A percentile compares a stretch with the other conserved stretches of the same genome.
phyloP scores from a whole-genome alignment of 2,113 vertebrate species.

The Mesocricetus auratus region DNA sequence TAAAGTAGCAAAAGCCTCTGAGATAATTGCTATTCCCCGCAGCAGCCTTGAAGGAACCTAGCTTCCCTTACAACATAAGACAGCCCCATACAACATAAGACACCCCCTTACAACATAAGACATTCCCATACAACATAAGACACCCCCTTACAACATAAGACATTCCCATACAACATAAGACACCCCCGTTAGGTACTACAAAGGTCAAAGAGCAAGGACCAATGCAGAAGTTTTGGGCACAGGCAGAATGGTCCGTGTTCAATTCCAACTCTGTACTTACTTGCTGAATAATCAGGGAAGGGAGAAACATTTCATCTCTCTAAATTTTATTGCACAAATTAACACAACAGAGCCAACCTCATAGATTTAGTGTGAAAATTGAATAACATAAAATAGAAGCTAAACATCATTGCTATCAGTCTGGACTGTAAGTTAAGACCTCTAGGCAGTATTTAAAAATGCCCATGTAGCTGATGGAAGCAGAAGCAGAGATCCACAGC shows the following conservation, averaged over 20 bases:
- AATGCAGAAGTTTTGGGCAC: neutral
- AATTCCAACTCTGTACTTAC: neutral
- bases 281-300: neutral
- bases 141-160: neutral
- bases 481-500: too few species aligned
- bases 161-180: neutral
- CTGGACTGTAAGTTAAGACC: neutral
- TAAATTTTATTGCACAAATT: conserved; percentile 20
- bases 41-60: neutral
- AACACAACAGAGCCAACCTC: neutral
- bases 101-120: too few species aligned
- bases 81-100: neutral
- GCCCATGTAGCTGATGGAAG: too few species aligned
- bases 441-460: neutral
- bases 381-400: neutral
- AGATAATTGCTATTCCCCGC: conserved; percentile 10
- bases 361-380: neutral
- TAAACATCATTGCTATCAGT: neutral
- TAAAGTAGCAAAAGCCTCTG: conserved; percentile 31
- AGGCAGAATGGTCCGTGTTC: neutral
- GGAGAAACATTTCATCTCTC: neutral
- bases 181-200: neutral
- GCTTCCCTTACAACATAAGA: neutral
- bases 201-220: neutral
- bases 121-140: neutral